These are phyloP conservation scores for Pteronotus mesoamericanus DNA, from an alignment of 2,797 vertebrate genomes.

Conservation along the genomic window DNA sequence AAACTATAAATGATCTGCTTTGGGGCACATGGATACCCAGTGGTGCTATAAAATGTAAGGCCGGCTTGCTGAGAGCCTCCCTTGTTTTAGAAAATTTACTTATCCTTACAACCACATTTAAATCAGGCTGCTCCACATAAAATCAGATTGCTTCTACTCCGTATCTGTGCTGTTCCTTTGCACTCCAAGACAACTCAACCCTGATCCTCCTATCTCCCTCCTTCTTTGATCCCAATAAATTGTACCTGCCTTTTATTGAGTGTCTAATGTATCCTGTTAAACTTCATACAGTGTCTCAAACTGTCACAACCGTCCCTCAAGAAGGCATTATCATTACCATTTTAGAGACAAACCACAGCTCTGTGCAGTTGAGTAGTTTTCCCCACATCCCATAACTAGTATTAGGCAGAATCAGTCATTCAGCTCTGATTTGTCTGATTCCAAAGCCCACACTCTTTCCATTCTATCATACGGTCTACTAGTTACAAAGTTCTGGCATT, in stretches of 20 bases:
- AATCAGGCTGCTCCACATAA: constrained; percentile 13
- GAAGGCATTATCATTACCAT: not conserved
- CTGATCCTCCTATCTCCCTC: not conserved
- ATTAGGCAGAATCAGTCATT: not conserved
- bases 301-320: not conserved
- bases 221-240: not conserved
- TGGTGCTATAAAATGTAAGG: constrained; percentile 35
- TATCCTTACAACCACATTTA: constrained; percentile 42
- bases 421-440: not conserved
- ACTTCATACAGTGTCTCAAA: not conserved
- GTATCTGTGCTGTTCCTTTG: not conserved
- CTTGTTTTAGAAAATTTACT: constrained; percentile 43
- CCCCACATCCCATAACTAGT: not conserved
- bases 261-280: not conserved
- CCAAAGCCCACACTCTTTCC: not conserved
- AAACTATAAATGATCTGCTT: constrained; percentile 38
- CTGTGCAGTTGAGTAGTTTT: not conserved
- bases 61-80: constrained; percentile 33
- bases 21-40: not conserved
- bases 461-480: not conserved
- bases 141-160: not conserved
- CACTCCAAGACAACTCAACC: not conserved
- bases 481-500: not conserved
- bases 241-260: not conserved
- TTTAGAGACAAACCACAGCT: not conserved